A percentile compares a stretch with the other conserved stretches of the same genome.
phyloP scores from a whole-genome alignment of 1,140 invertebrate species.

The Parapsyche elsis region DNA sequence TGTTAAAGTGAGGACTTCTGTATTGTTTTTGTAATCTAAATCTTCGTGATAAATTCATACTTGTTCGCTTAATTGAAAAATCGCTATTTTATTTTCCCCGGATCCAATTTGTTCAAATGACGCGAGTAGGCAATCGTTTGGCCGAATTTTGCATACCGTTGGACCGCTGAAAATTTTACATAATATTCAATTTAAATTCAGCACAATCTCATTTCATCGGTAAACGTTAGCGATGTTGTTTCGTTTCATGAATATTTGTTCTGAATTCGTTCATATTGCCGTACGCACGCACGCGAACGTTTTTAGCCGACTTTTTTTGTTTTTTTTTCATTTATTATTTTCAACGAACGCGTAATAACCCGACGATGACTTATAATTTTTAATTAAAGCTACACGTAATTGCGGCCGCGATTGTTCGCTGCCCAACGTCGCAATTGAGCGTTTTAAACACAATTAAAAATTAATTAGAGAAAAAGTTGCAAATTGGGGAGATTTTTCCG shows the following conservation, averaged over 20 bases:
- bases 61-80: not conserved
- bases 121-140: not conserved
- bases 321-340: not conserved
- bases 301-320: not conserved
- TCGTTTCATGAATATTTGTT: conserved; percentile 12
- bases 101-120: not conserved
- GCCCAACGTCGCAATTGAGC: conserved; percentile 11
- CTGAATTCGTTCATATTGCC: conserved; percentile 12
- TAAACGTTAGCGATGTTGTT: conserved; percentile 30
- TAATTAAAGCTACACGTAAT: conserved; percentile 25
- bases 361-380: not conserved
- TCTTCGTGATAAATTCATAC: not conserved
- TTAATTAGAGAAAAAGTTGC: conserved; percentile 36
- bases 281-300: conserved; percentile 14
- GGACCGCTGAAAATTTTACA: conserved; percentile 7
- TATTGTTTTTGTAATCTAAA: not conserved
- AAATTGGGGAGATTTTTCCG: conserved; percentile 34
- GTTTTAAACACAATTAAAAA: conserved; percentile 38
- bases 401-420: conserved; percentile 13
- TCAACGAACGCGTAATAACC: not conserved
- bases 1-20: no score
- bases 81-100: not conserved
- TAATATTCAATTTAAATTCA: conserved; percentile 34
- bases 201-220: conserved; percentile 29
- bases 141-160: not conserved